These are phyloP conservation scores for Cromileptes altivelis DNA, from an alignment of 2,113 vertebrate species.

Conservation along the genomic window DNA sequence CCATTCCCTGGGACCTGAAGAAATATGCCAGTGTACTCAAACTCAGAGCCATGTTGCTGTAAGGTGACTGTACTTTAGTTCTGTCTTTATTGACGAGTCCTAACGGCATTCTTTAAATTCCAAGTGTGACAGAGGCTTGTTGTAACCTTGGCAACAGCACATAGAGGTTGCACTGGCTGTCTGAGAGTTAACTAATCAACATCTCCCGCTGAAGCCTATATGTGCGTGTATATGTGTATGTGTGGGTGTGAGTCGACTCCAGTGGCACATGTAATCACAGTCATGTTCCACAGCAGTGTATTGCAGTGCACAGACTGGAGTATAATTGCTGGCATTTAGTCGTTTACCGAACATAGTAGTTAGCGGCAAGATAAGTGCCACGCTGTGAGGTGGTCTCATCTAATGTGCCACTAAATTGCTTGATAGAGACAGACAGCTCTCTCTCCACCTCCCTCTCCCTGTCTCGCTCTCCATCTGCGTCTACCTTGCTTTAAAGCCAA, in stretches of 20 bases:
- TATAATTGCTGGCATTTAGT: slow-evolving; percentile 52
- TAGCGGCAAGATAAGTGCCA: slow-evolving; percentile 44
- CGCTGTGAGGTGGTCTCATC: slow-evolving; percentile 64
- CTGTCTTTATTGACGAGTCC: neutral
- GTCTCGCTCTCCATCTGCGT: slow-evolving; percentile 26
- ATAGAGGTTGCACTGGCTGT: neutral
- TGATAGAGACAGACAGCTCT: slow-evolving; percentile 42
- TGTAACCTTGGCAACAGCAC: slow-evolving; percentile 40
- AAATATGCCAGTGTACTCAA: neutral
- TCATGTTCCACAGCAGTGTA: neutral
- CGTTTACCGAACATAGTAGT: slow-evolving; percentile 47
- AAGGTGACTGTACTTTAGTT: neutral
- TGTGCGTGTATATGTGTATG: neutral
- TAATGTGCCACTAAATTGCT: slow-evolving; percentile 49
- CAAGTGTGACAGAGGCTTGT: neutral
- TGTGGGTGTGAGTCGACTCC: neutral
- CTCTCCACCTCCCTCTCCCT: neutral
- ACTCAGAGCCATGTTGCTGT: neutral
- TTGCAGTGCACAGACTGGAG: slow-evolving; percentile 18
- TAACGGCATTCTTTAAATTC: neutral
- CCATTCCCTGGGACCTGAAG: too few species aligned
- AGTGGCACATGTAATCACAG: slow-evolving; percentile 51
- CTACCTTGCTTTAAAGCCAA: slow-evolving; percentile 38
- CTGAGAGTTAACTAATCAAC: slow-evolving; percentile 18
- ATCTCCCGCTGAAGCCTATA: neutral